These are phyloP conservation scores for Oryctolagus cuniculus DNA, from an alignment of 2,113 vertebrate genomes.

Conservation along the genomic window mOryCun1.1 NC_091432.1:120202001-120202500, in stretches of 20 bases:
- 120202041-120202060: slow-evolving; percentile 87
- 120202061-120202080: slow-evolving; percentile 86
- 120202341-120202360: background rate
- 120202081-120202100: slow-evolving; percentile 85
- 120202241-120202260: background rate
- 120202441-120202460: background rate
- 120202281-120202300: background rate
- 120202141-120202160: background rate
- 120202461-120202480: background rate
- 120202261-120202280: background rate
- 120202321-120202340: background rate
- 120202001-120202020: slow-evolving; percentile 82
- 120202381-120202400: background rate
- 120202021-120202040: slow-evolving; percentile 87
- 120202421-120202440: background rate
- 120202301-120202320: slow-evolving; percentile 35
- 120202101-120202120: slow-evolving; percentile 76
- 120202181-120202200: background rate
- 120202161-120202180: slow-evolving; percentile 1
- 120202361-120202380: slow-evolving; percentile 49
- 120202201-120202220: background rate
- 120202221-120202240: slow-evolving; percentile 7
- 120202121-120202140: slow-evolving; percentile 14
- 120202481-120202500: background rate
- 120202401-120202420: background rate